Evolutionary conservation across 1,140 invertebrate genomes (phyloP).

Genomic region (Cyphomyrmex costatus): DNA sequence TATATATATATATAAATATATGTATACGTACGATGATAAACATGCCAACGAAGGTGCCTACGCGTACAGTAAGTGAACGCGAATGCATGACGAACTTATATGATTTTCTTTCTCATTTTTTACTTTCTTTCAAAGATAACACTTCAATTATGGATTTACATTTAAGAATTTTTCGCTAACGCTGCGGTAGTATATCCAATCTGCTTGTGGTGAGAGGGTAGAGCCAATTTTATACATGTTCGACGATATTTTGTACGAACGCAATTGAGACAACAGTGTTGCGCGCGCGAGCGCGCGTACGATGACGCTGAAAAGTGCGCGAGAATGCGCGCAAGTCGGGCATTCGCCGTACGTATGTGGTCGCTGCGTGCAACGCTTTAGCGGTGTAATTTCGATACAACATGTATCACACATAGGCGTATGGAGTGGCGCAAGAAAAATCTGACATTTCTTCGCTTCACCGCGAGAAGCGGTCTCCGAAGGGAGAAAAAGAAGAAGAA

Average conservation of each 20-base stretch:
- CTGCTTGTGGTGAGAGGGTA: constrained; percentile 85
- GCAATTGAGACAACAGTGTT: constrained; percentile 66
- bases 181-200: constrained; percentile 82
- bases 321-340: neutral
- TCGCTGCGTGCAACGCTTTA: constrained; percentile 69
- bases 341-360: constrained; percentile 6
- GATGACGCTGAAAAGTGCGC: neutral
- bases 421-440: constrained; percentile 73
- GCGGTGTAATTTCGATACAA: constrained; percentile 58
- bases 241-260: constrained; percentile 76
- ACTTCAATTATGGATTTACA: constrained; percentile 74
- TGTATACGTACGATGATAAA: constrained; percentile 67
- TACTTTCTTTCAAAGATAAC: constrained; percentile 69
- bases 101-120: constrained; percentile 18
- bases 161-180: constrained; percentile 81
- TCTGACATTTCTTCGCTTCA: constrained; percentile 61
- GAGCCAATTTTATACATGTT: constrained; percentile 83
- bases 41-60: constrained; percentile 78
- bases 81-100: constrained; percentile 62
- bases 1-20: constrained; percentile 33
- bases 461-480: constrained; percentile 13
- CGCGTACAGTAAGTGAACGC: constrained; percentile 69
- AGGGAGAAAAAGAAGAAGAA: neutral
- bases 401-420: constrained; percentile 60
- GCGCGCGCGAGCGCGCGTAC: constrained; percentile 46